Conservation (phyloP, 2,797 vertebrate genomes). For the Urophycis tenuis region DNA sequence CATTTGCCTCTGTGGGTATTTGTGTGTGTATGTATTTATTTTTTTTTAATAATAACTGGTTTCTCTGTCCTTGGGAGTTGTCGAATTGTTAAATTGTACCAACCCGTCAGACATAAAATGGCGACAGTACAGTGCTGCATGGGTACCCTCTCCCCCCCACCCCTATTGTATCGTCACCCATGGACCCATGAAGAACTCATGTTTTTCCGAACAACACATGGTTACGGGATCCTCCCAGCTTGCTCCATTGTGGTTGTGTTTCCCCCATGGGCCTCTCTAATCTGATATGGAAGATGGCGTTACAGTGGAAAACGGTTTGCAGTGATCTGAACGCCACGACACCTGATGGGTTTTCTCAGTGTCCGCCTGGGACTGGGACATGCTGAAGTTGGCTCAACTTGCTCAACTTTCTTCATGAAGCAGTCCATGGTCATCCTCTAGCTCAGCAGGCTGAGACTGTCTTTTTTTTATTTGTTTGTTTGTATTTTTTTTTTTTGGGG, state of each 20-base stretch:
- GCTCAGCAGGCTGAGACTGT: background rate
- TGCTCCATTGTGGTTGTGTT: slow-evolving; percentile 3
- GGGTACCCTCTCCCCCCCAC: background rate
- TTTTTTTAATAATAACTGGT: background rate
- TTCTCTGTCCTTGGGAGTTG: background rate
- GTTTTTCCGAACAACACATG: background rate
- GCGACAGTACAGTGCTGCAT: background rate
- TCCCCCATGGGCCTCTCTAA: background rate
- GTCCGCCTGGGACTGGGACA: too few relatives aligned
- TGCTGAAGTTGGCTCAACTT: too few relatives aligned
- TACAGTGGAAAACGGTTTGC: too few relatives aligned
- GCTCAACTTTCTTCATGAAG: background rate
- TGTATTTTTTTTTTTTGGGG: too few relatives aligned
- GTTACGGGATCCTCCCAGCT: slow-evolving; percentile 7
- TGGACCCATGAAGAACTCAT: background rate
- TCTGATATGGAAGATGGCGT: too few relatives aligned
- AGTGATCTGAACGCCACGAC: too few relatives aligned
- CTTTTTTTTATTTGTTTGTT: too few relatives aligned
- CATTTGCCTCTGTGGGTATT: background rate
- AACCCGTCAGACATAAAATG: background rate
- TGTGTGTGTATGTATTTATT: slow-evolving; percentile 9
- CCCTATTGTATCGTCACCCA: background rate
- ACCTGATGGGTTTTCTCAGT: too few relatives aligned
- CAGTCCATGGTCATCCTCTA: too few relatives aligned
- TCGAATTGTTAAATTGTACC: background rate